Evolutionary conservation across 2,888 invertebrate genomes (phyloP).

Genomic region (Cheilosia urbana): DNA sequence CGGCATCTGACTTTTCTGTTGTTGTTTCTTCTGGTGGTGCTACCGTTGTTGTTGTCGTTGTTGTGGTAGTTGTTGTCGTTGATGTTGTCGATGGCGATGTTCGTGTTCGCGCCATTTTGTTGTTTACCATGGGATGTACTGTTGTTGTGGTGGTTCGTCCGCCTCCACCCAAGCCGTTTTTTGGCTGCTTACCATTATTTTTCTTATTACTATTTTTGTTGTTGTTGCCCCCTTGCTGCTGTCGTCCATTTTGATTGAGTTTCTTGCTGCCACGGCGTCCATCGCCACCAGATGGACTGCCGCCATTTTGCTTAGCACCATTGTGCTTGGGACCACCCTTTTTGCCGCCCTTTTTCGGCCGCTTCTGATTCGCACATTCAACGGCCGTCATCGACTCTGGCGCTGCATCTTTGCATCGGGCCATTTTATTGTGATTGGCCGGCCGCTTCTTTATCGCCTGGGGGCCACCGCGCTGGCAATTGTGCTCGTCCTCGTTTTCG

Average conservation of each 20-base stretch:
- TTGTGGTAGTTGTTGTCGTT: conserved; percentile 60
- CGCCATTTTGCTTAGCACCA: conserved; percentile 47
- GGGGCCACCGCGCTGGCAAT: conserved; percentile 79
- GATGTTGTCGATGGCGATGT: conserved; percentile 75
- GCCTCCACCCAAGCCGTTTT: conserved; percentile 72
- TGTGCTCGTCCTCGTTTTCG: conserved; percentile 81
- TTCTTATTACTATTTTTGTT: conserved; percentile 76
- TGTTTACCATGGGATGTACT: conserved; percentile 75
- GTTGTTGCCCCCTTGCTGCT: conserved; percentile 75
- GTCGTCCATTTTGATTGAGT: conserved; percentile 77
- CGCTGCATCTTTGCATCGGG: conserved; percentile 62
- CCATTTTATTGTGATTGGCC: conserved; percentile 59
- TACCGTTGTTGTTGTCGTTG: conserved; percentile 29
- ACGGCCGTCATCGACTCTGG: conserved; percentile 45
- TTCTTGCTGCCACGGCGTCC: conserved; percentile 74
- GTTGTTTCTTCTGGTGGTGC: conserved; percentile 8
- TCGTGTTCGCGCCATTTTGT: conserved; percentile 67
- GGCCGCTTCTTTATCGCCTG: conserved; percentile 78
- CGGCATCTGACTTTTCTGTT: conserved; percentile 66
- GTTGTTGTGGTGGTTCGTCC: conserved; percentile 74
- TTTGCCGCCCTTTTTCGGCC: conserved; percentile 75
- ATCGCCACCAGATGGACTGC: conserved; percentile 24
- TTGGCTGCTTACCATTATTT: conserved; percentile 68
- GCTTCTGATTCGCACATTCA: conserved; percentile 76
- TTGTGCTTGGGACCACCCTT: conserved; percentile 49